These are phyloP conservation scores for Chamaea fasciata DNA, from an alignment of 2,113 vertebrate genomes.

Conservation along the genomic window DNA sequence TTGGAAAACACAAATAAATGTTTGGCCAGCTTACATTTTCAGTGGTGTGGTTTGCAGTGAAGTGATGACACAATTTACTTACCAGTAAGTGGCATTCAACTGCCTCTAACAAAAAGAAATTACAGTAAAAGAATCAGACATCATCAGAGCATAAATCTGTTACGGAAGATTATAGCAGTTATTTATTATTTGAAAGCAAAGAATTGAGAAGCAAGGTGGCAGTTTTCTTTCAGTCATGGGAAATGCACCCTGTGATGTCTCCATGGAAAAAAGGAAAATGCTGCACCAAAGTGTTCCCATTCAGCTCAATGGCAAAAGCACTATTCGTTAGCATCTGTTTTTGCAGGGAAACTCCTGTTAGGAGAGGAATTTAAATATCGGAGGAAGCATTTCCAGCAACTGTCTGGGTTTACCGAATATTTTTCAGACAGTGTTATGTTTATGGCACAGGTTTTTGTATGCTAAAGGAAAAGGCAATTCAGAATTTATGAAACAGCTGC, in stretches of 20 bases:
- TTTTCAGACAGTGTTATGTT: slow-evolving; percentile 43
- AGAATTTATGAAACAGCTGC: slow-evolving; percentile 49
- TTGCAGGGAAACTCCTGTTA: background rate
- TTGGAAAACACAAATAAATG: background rate
- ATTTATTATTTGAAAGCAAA: slow-evolving; percentile 45
- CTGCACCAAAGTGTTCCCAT: slow-evolving; percentile 18
- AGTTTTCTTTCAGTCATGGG: slow-evolving; percentile 21
- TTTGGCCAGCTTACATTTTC: background rate
- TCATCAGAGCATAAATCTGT: slow-evolving; percentile 29
- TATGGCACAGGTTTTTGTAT: slow-evolving; percentile 20
- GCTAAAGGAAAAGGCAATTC: slow-evolving; percentile 44
- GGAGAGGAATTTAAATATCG: slow-evolving; percentile 18
- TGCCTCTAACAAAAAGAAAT: slow-evolving; percentile 49
- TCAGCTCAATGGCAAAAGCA: slow-evolving; percentile 31
- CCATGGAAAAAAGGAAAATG: slow-evolving; percentile 30
- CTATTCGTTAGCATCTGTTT: slow-evolving; percentile 21
- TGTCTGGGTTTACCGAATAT: slow-evolving; percentile 40
- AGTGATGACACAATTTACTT: slow-evolving; percentile 49
- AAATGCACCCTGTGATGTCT: slow-evolving; percentile 44
- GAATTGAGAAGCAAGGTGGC: slow-evolving; percentile 30
- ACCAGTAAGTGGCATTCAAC: slow-evolving; percentile 30
- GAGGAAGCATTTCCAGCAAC: slow-evolving; percentile 31
- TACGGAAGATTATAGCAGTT: slow-evolving; percentile 28
- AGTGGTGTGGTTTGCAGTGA: background rate
- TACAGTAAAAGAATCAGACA: slow-evolving; percentile 24